These are phyloP conservation scores for Sycophila sp. DNA, from an alignment of 1,140 invertebrate species.

Conservation along the genomic window DNA sequence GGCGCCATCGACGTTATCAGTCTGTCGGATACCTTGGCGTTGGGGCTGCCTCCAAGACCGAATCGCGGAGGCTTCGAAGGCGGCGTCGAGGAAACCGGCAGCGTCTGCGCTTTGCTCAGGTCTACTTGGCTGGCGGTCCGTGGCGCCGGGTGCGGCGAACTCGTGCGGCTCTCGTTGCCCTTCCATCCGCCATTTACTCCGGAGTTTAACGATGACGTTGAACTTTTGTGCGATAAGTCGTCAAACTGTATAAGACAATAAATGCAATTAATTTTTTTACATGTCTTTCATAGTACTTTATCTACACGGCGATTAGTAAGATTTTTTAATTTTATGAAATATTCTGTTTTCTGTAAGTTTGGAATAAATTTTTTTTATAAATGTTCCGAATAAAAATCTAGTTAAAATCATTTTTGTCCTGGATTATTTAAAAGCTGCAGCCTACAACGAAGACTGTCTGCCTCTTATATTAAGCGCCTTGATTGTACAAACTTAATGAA, in stretches of 20 bases:
- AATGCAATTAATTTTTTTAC: not conserved
- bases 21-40: no score
- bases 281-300: not conserved
- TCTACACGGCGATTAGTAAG: no score
- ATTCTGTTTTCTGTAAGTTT: no score
- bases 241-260: conserved; percentile 72
- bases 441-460: no score
- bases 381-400: no score
- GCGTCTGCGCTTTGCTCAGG: not conserved
- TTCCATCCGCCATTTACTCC: conserved; percentile 47
- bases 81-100: conserved; percentile 54
- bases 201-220: conserved; percentile 80
- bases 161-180: conserved; percentile 30
- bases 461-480: no score
- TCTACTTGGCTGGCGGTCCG: not conserved
- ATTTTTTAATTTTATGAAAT: no score
- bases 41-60: conserved; percentile 58
- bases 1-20: not conserved
- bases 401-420: no score
- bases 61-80: conserved; percentile 68
- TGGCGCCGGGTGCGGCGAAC: not conserved
- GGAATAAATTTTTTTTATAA: no score
- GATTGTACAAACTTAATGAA: no score
- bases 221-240: conserved; percentile 88
- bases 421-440: no score